Conservation (phyloP, 2,113 vertebrate species). For the Toxotes chatareus region DNA sequence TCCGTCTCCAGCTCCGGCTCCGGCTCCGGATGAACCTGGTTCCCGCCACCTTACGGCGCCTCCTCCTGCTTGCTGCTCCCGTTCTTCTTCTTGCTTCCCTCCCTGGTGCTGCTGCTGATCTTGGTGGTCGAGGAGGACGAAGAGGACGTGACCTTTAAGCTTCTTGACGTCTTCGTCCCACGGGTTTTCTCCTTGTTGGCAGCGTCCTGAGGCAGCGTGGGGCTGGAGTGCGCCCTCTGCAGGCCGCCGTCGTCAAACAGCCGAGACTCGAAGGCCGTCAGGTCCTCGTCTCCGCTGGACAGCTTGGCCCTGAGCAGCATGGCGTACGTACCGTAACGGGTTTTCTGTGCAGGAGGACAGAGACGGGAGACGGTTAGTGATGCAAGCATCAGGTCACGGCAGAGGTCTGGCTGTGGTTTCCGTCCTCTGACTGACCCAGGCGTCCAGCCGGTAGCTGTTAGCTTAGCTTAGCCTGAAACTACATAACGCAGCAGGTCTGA, state of each 20-base stretch:
- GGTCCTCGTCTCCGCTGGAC: slow-evolving; percentile 88
- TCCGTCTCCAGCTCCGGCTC: slow-evolving; percentile 7
- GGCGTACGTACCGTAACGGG: slow-evolving; percentile 93
- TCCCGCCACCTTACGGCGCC: slow-evolving; percentile 15
- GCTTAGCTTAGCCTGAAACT: too few relatives aligned
- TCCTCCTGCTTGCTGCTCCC: slow-evolving; percentile 75
- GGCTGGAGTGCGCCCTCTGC: slow-evolving; percentile 89
- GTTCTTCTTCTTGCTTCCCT: slow-evolving; percentile 48
- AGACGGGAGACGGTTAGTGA: neutral
- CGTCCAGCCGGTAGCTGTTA: too few relatives aligned
- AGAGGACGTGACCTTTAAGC: slow-evolving; percentile 56
- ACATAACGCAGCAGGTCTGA: too few relatives aligned
- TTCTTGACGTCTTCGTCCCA: slow-evolving; percentile 52
- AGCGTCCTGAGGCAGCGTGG: slow-evolving; percentile 85
- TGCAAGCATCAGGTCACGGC: neutral
- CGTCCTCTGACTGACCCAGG: too few relatives aligned
- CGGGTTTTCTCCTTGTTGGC: slow-evolving; percentile 62
- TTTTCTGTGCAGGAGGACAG: slow-evolving; percentile 85
- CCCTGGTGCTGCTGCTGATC: neutral
- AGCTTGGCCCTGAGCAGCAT: slow-evolving; percentile 93
- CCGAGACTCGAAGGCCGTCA: slow-evolving; percentile 88
- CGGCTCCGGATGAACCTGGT: neutral
- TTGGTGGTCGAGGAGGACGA: slow-evolving; percentile 16
- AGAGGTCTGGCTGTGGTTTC: too few relatives aligned
- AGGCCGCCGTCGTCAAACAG: slow-evolving; percentile 89